Base-by-base conservation (phyloP, 2,888 invertebrate genomes). In the Aphidoletes aphidimyza region DNA sequence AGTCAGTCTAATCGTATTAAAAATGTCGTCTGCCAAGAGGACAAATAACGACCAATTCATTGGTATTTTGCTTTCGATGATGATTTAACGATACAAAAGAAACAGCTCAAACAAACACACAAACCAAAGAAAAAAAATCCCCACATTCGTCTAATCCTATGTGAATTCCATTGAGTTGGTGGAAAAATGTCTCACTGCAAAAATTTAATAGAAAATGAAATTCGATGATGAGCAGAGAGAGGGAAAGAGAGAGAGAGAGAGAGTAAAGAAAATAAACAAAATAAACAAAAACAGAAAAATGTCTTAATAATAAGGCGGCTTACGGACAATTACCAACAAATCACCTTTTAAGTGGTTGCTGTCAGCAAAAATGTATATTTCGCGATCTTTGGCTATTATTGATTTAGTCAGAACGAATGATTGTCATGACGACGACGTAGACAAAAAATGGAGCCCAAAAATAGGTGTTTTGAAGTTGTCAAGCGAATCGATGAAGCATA, bases 1-100 rank as follows among this genome's bases (percentile, higher is more conserved):
- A n/a, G n/a, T n/a, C n/a, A 19, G 49, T 26, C 54, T 54, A 54
- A 54, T 54, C 54, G 54, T 54, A 54, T 54, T 54, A 54, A 54
- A 47, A 54, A 54, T 26, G 54, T 54, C 54, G 54, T 54, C 54
- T 54, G 54, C 26, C 26, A n/a, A 54, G 26, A 54, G 26, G 54
- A 47, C 17, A 47, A 47, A 47, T 54, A 26, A 54, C 54, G 54
- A 54, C 26, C n/a, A 54, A 54, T 54, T 54, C 54, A 54, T 54
- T 42, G 5, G 54, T 8, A 54, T 26, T 54, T 22, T 54, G 22
- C 6, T 54, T 49, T 54, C 6, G 54, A 54, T 11, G 54, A 26
- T 26, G 11, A 54, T 54, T 54, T 54, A 5, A 26, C 8, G 17
- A 47, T 2, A 47, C 8, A 47, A 47, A 6, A 47, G 17, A 47